Evolutionary conservation across 2,888 invertebrate species (phyloP).

Genomic region (Perizoma affinitatum): DNA sequence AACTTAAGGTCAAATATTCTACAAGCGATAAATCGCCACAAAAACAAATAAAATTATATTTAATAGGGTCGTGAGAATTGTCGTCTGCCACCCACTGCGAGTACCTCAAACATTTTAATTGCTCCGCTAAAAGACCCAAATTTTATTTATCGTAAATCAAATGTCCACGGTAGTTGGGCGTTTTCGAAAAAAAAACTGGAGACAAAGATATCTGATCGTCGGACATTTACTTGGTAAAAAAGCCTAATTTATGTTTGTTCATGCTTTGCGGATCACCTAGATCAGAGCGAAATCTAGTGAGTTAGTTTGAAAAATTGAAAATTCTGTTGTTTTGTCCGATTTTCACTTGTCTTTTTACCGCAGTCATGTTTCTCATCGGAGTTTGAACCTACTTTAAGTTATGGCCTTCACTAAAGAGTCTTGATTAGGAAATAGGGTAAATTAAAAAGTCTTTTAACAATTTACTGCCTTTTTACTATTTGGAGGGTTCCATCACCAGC

Average conservation of each 20-base stretch:
- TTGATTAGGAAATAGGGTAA: constrained; percentile 14
- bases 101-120: constrained; percentile 82
- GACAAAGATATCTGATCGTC: constrained; percentile 31
- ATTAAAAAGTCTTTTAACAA: constrained; percentile 9
- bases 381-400: neutral
- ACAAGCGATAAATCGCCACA: constrained; percentile 58
- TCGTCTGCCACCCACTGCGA: constrained; percentile 82
- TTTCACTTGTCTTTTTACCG: too few species aligned
- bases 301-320: too few species aligned
- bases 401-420: constrained; percentile 9
- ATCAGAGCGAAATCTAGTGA: too few species aligned
- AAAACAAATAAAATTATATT: constrained; percentile 81
- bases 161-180: constrained; percentile 70
- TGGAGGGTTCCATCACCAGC: constrained; percentile 46
- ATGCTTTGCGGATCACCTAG: too few species aligned
- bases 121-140: constrained; percentile 76
- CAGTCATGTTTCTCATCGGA: neutral
- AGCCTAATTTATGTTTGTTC: constrained; percentile 4
- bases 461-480: neutral
- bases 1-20: constrained; percentile 46
- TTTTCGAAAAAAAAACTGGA: constrained; percentile 33
- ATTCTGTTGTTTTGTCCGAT: too few species aligned
- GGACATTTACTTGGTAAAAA: constrained; percentile 6
- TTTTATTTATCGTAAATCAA: constrained; percentile 81
- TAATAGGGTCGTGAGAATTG: constrained; percentile 83